Base-by-base conservation (phyloP, 2,113 vertebrate species). In the Heloderma charlesbogerti region DNA sequence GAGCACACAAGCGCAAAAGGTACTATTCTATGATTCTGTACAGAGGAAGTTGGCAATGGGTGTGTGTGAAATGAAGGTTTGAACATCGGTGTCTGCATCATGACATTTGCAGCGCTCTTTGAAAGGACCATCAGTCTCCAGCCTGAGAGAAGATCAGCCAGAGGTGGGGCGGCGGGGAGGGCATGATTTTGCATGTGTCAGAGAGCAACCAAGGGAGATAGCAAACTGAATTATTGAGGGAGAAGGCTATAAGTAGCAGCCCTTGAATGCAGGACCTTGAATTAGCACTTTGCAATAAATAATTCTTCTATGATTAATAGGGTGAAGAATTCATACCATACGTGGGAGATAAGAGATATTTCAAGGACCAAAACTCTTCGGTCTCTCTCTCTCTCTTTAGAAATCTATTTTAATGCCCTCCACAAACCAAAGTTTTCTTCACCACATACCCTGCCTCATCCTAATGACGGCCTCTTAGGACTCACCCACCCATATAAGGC, bases 241-340 rank as follows among this genome's bases (percentile, higher is more conserved):
- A 54, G 75, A 43, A 72, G 57, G 4, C 40, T 88, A 80, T 75
- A 88, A 69, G 67, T 60, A 92, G 74, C 74, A 13, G 88, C 29
- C 71, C 69, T 89, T 81, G 40, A 77, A 48, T 66, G 6, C 69
- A 82, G 77, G 74, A 48, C 88, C 91, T 57, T 66, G 86, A 51
- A 66, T n/a, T 85, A 94, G 83, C 86, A 54, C 60, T 45, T 31
- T 48, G 16, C 89, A 0, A 1, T 31, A 84, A 37, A 20, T 60
- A 63, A 37, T 87, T 92, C 51, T 86, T 43, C 77, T 69, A 91
- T 48, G 40, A 4, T 91, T 84, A 94, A 72, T 75, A 67, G 85
- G 91, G 82, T 79, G 87, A 88, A 72, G 92, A 84, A 71, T 54
- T 89, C 75, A 89, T 69, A 86, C 91, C 78, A 67, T 74, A 12